phyloP scores from a whole-genome alignment of 30 jellyfish, hydroid and myxozoan species.

The Hydractinia echinata region DNA sequence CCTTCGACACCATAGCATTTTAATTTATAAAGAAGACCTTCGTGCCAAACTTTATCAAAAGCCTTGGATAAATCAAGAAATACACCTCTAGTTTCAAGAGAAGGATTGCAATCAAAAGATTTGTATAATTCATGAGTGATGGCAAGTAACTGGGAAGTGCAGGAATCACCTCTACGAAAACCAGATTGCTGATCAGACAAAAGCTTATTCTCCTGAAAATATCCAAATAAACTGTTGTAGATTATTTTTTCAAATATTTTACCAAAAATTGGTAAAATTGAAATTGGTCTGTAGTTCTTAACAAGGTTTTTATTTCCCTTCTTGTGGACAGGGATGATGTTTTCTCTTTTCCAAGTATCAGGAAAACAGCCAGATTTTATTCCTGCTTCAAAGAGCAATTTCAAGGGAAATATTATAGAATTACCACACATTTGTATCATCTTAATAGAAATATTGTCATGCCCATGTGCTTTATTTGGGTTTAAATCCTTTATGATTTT shows the following conservation, averaged over 20 bases:
- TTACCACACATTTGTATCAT: slow-evolving; percentile 48
- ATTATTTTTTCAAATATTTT: slow-evolving; percentile 52
- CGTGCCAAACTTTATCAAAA: slow-evolving; percentile 57
- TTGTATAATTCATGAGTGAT: slow-evolving; percentile 31
- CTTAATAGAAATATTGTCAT: slow-evolving; percentile 46
- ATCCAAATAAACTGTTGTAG: slow-evolving; percentile 29
- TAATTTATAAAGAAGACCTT: slow-evolving; percentile 36
- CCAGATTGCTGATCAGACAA: slow-evolving; percentile 42
- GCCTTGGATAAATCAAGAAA: slow-evolving; percentile 54
- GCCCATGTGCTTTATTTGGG: slow-evolving; percentile 48
- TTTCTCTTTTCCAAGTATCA: slow-evolving; percentile 45
- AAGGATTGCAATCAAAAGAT: slow-evolving; percentile 50
- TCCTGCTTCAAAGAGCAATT: slow-evolving; percentile 27
- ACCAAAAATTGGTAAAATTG: slow-evolving; percentile 53
- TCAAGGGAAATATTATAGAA: slow-evolving; percentile 57
- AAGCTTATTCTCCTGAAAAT: slow-evolving; percentile 26
- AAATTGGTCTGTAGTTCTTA: background rate
- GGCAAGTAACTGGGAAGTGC: slow-evolving; percentile 34
- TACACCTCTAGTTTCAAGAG: slow-evolving; percentile 45
- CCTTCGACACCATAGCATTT: slow-evolving; percentile 27
- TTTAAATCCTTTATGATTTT: slow-evolving; percentile 40
- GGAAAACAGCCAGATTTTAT: slow-evolving; percentile 43
- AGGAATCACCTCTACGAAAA: slow-evolving; percentile 41
- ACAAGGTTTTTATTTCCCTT: slow-evolving; percentile 26
- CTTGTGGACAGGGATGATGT: slow-evolving; percentile 51